Evolutionary conservation across 2,888 invertebrate genomes (phyloP).

Genomic region (Caenorhabditis virilis): DNA sequence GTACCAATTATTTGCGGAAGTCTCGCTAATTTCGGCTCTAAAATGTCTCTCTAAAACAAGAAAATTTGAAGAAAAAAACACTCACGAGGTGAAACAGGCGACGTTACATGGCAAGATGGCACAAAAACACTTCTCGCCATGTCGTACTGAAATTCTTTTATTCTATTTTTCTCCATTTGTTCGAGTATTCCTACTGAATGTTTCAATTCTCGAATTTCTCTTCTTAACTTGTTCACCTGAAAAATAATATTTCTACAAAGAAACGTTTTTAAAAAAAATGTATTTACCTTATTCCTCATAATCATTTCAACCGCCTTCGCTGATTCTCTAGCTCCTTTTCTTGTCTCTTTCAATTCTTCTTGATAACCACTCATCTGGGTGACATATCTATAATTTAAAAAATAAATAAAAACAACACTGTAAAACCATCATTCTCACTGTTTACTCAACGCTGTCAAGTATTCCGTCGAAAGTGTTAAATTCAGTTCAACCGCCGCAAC

Average conservation of each 20-base stretch:
- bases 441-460: conserved; percentile 89
- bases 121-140: conserved; percentile 12
- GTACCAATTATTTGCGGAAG: neutral
- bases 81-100: conserved; percentile 17
- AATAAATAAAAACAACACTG: neutral
- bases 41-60: neutral
- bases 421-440: conserved; percentile 44
- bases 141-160: conserved; percentile 18
- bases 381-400: conserved; percentile 17
- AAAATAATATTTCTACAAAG: too few relatives aligned
- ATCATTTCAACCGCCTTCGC: conserved; percentile 16
- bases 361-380: conserved; percentile 36
- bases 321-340: conserved; percentile 5
- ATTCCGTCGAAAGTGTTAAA: conserved; percentile 93
- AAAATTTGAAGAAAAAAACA: too few relatives aligned
- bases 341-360: conserved; percentile 25
- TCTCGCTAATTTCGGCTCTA: neutral
- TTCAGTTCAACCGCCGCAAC: conserved; percentile 86
- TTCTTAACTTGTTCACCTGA: too few relatives aligned
- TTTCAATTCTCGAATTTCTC: conserved; percentile 24
- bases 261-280: too few relatives aligned
- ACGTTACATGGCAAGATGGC: conserved; percentile 29
- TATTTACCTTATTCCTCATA: conserved; percentile 15
- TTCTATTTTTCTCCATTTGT: conserved; percentile 17
- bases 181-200: conserved; percentile 17